A percentile compares a stretch with the other conserved stretches of the same genome.
Evolutionary conservation across 2,797 vertebrate species (phyloP).

Genomic region (Sebastes iracundus): DNA sequence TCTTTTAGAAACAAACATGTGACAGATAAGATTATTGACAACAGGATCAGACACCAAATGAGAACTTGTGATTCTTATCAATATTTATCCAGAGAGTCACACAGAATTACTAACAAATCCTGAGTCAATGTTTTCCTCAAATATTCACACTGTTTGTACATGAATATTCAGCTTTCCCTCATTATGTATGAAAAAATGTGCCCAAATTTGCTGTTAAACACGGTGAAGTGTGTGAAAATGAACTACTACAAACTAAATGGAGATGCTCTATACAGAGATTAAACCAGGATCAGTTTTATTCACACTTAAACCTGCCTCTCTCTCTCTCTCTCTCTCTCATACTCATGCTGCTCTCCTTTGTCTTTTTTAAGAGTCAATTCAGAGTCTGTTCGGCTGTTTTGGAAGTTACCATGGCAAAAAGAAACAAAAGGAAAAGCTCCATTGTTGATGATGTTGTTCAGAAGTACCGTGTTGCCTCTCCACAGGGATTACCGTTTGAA

Average conservation of each 20-base stretch:
- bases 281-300: neutral
- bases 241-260: neutral
- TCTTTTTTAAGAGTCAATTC: slow-evolving; percentile 18
- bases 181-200: neutral
- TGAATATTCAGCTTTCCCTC: slow-evolving; percentile 5
- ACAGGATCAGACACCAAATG: neutral
- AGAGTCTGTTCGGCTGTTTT: neutral
- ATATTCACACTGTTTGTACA: neutral
- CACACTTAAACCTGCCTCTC: neutral
- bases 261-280: neutral
- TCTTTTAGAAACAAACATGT: neutral
- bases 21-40: neutral
- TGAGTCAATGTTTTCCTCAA: slow-evolving; percentile 4
- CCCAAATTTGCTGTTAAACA: neutral
- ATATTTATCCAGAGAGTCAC: neutral
- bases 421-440: neutral
- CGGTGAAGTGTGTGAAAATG: neutral
- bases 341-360: slow-evolving; percentile 33
- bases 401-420: slow-evolving; percentile 22
- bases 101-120: neutral
- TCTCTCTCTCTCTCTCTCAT: neutral
- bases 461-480: slow-evolving; percentile 3
- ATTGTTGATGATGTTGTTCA: neutral
- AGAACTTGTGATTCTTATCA: neutral
- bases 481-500: neutral